Base-by-base conservation (phyloP, 2,113 vertebrate genomes). In the Collichthys lucidus region DNA sequence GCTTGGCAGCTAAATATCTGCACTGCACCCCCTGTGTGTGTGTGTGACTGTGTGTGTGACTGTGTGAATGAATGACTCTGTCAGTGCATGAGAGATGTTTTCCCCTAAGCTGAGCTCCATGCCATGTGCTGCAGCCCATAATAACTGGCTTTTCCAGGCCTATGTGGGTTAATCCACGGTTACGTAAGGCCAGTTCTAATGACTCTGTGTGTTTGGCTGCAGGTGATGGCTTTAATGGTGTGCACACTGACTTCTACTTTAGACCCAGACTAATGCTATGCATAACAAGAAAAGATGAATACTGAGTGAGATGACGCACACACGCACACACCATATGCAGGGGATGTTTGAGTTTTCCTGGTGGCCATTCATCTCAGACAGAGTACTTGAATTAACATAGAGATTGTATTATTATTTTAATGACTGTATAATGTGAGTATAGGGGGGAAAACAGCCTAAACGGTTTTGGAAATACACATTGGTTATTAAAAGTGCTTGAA, bases 151-250 rank as follows among this genome's bases (percentile, higher is more conserved):
- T 35, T 35, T 35, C 35, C 35, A 35, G 35, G 35, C 35, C 35
- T 73, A 90, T 92, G 35, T 86, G 88, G 91, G 91, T 92, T 91
- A 91, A 88, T 90, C 88, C 90, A 89, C 85, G 72, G 79, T 83
- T 79, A 70, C 70, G 65, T 73, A 84, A 86, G 88, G 89, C 80
- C 78, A 75, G 74, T 88, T 91, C 87, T 90, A 87, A 87, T 67
- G 78, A 89, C 86, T 73, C 69, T 80, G 63, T 86, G 84, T 86
- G 82, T 89, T 84, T 85, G 80, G 71, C 76, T 86, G 86, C 24
- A 59, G 85, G 76, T 83, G 79, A 87, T 66, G 74, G 64, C 74
- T 35, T 35, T 35, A 35, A 90, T 86, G 80, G 80, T 80, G 72
- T 64, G 55, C 75, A 74, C 24, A 16, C 74, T 76, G 74, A 80